Percentiles rank a stretch among this genome's conserved stretches.
Evolutionary conservation across 1,140 invertebrate species (phyloP).

Genomic region (Zaprionus ornatus): DNA sequence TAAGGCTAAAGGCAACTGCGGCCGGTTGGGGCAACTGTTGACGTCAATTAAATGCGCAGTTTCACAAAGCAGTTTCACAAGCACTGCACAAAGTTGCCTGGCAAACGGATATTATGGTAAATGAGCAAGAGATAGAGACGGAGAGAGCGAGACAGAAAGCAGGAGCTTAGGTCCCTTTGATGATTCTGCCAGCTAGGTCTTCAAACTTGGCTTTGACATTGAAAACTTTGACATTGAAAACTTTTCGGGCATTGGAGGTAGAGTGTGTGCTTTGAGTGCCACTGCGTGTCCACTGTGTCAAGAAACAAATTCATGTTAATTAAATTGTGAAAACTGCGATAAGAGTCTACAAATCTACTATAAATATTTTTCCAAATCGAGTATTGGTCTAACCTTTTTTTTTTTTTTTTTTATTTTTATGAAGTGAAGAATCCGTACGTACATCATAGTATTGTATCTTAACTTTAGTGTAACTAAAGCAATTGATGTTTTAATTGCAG

Average conservation of each 20-base stretch:
- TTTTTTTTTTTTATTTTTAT: too few species aligned
- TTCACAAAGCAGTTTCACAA: conserved; percentile 7
- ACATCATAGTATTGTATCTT: too few species aligned
- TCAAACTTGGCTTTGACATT: conserved; percentile 34
- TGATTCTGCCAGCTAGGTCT: conserved; percentile 7
- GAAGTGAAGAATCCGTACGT: too few species aligned
- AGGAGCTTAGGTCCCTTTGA: conserved; percentile 42
- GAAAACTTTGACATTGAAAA: conserved; percentile 1
- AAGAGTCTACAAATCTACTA: not conserved
- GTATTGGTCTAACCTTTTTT: too few species aligned
- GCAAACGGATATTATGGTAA: conserved; percentile 22
- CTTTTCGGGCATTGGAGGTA: not conserved
- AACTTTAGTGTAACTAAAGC: too few species aligned
- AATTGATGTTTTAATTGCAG: too few species aligned
- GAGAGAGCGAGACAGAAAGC: not conserved
- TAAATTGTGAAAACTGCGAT: not conserved
- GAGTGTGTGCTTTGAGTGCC: not conserved
- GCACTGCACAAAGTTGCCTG: conserved; percentile 21
- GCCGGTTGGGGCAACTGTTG: conserved; percentile 36
- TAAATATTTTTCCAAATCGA: not conserved
- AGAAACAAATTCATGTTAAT: not conserved
- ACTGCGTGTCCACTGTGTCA: not conserved
- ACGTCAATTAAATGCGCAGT: conserved; percentile 68
- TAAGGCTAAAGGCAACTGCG: conserved; percentile 42
- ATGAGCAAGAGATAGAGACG: not conserved